Conservation (phyloP, 2,888 invertebrate genomes). For the Invenusta paracnida region DNA sequence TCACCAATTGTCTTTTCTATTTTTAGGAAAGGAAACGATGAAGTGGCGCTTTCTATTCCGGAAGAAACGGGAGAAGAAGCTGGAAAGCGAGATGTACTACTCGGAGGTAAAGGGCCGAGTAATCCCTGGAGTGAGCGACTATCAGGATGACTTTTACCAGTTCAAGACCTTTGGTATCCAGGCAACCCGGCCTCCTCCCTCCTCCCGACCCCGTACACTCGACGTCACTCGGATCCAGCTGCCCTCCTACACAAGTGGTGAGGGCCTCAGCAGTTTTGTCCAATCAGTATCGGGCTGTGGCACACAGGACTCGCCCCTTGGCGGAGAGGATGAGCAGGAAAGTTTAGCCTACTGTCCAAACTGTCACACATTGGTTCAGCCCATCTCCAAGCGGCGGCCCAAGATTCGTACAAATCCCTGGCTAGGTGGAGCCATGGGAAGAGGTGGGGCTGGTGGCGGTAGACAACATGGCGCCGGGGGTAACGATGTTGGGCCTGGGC, state of each 20-base stretch:
- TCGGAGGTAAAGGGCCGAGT: neutral
- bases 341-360: constrained; percentile 15
- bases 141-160: neutral
- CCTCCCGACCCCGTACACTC: neutral
- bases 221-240: neutral
- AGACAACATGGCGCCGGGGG: no score
- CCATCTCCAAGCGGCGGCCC: constrained; percentile 1
- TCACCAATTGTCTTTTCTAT: neutral
- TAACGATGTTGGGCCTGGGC: no score
- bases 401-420: constrained; percentile 28
- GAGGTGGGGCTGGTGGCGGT: neutral
- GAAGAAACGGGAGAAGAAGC: neutral
- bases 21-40: neutral
- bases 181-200: neutral
- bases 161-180: neutral
- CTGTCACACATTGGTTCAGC: constrained; percentile 19
- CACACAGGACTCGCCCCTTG: neutral
- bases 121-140: neutral
- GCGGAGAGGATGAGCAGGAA: neutral
- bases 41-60: neutral
- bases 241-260: constrained; percentile 2
- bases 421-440: neutral
- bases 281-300: no score
- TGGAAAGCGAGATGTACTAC: neutral
- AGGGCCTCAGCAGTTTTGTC: neutral